These are phyloP conservation scores for Pogonus chalceus DNA, from an alignment of 1,140 invertebrate genomes.

Conservation along the genomic window DNA sequence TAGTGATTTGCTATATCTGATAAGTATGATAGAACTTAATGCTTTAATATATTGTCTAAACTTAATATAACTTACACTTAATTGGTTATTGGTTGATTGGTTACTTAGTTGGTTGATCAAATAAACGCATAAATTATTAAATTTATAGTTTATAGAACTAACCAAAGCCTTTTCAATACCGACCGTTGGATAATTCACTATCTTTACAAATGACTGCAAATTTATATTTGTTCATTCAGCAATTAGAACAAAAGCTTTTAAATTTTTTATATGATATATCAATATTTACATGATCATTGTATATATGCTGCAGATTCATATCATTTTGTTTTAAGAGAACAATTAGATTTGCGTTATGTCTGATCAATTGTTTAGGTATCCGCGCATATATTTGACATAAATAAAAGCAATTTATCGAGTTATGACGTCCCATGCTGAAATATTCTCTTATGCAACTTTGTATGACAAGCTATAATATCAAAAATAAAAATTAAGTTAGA, in stretches of 20 bases:
- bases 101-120: too few relatives aligned
- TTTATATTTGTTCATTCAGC: constrained; percentile 25
- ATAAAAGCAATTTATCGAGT: constrained; percentile 30
- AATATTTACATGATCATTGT: constrained; percentile 33
- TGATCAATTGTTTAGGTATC: constrained; percentile 35
- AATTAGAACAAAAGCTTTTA: constrained; percentile 29
- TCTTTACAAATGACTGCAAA: constrained; percentile 30
- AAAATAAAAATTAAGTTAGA: constrained; percentile 32
- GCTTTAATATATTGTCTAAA: too few relatives aligned
- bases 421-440: constrained; percentile 34
- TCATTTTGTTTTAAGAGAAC: constrained; percentile 36
- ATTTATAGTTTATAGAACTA: constrained; percentile 16
- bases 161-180: constrained; percentile 29
- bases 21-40: too few relatives aligned
- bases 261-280: constrained; percentile 31
- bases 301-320: constrained; percentile 35
- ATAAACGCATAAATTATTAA: too few relatives aligned
- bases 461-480: constrained; percentile 32
- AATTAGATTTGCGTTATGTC: constrained; percentile 35
- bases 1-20: too few relatives aligned
- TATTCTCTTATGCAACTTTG: constrained; percentile 30
- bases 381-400: constrained; percentile 32
- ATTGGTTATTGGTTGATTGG: too few relatives aligned
- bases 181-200: constrained; percentile 22
- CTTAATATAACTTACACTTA: too few relatives aligned